Evolutionary conservation across 1,140 invertebrate species (phyloP).

Genomic region (Drosophila malerkotliana): DNA sequence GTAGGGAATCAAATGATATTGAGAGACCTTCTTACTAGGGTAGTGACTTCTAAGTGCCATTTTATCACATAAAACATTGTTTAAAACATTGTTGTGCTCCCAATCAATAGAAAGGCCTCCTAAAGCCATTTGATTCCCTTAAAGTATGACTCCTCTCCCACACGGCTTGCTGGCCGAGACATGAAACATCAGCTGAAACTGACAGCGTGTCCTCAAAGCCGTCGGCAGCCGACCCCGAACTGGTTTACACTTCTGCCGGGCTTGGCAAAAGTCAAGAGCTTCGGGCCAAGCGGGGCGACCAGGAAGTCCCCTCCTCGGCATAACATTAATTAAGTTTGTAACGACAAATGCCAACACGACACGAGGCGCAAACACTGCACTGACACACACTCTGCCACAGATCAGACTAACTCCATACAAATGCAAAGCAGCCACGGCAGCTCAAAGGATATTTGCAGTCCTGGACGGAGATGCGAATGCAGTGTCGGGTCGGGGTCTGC

Average conservation of each 20-base stretch:
- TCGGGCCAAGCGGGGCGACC: constrained; percentile 2
- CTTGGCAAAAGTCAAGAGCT: constrained; percentile 63
- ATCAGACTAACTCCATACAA: constrained; percentile 50
- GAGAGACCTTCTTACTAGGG: not conserved
- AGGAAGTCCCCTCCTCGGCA: constrained; percentile 19
- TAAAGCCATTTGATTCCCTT: not conserved
- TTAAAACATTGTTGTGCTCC: not conserved
- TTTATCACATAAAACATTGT: too few relatives aligned
- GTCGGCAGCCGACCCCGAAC: constrained; percentile 11
- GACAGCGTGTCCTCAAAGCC: constrained; percentile 50
- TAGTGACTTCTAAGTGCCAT: too few relatives aligned
- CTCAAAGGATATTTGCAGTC: constrained; percentile 46
- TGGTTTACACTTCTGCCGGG: constrained; percentile 23
- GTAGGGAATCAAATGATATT: not conserved
- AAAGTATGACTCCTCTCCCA: not conserved
- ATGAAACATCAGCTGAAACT: constrained; percentile 55
- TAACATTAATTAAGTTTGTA: constrained; percentile 76
- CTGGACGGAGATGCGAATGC: constrained; percentile 15
- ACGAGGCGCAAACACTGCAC: constrained; percentile 45
- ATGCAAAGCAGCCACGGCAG: constrained; percentile 48
- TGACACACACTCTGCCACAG: constrained; percentile 39
- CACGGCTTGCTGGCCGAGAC: constrained; percentile 13
- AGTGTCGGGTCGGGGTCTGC: constrained; percentile 31
- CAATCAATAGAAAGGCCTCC: constrained; percentile 25
- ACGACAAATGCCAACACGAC: constrained; percentile 73